Percentiles rank a stretch among this genome's conserved stretches.
Evolutionary conservation across 2,797 vertebrate genomes (phyloP).

Genomic region (Pteronotus mesoamericanus): DNA sequence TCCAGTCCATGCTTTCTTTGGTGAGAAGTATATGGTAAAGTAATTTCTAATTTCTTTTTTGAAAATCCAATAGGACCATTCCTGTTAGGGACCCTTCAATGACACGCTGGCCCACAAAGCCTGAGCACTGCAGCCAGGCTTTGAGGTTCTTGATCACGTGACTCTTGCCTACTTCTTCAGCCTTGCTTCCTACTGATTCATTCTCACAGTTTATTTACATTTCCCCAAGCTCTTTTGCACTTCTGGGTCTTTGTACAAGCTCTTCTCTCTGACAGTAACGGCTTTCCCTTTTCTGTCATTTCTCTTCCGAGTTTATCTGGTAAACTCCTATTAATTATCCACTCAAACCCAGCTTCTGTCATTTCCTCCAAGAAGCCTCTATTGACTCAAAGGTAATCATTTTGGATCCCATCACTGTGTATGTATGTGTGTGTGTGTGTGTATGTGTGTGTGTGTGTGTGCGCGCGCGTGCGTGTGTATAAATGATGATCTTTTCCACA

Average conservation of each 20-base stretch:
- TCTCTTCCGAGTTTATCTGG: not conserved
- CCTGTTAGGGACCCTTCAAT: not conserved
- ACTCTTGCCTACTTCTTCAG: not conserved
- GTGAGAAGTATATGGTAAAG: not conserved
- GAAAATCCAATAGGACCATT: not conserved
- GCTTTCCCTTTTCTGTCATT: not conserved
- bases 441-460: no score
- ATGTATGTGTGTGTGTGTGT: no score
- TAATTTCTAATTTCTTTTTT: not conserved
- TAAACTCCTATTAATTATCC: not conserved
- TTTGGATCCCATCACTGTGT: not conserved
- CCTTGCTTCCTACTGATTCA: not conserved
- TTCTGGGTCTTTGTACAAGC: not conserved
- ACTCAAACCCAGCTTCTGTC: not conserved
- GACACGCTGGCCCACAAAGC: not conserved
- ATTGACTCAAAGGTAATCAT: not conserved
- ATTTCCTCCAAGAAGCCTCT: not conserved
- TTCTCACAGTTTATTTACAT: not conserved
- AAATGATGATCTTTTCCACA: not conserved
- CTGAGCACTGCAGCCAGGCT: not conserved
- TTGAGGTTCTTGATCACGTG: not conserved
- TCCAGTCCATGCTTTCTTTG: not conserved
- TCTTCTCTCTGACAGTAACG: not conserved
- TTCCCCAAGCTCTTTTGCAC: not conserved
- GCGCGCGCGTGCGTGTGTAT: no score